Evolutionary conservation across 2,797 vertebrate genomes (phyloP).

Genomic region (Tympanoctomys barrerae): DNA sequence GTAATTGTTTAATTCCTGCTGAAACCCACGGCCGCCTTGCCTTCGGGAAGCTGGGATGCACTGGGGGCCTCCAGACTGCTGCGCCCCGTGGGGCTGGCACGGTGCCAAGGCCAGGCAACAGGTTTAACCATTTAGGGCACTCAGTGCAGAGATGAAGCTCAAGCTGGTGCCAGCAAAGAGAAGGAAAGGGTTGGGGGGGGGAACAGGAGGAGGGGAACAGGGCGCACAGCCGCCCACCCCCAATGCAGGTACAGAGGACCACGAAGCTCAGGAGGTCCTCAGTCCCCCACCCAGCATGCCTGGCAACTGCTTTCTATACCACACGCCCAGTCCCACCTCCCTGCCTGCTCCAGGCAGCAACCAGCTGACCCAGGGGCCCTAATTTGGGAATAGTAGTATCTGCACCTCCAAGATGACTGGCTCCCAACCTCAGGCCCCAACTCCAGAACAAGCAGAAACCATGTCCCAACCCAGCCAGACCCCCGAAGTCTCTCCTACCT

Average conservation of each 20-base stretch:
- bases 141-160: not conserved
- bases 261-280: not conserved
- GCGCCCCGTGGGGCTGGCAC: constrained; percentile 84
- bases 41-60: constrained; percentile 79
- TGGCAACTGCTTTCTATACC: not conserved
- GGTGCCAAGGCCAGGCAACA: constrained; percentile 82
- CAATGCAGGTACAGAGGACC: not conserved
- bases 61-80: constrained; percentile 86
- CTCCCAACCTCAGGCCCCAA: not conserved
- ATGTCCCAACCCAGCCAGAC: not conserved
- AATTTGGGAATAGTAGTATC: too few relatives aligned
- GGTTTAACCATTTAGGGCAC: constrained; percentile 82
- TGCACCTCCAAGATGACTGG: not conserved
- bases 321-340: not conserved
- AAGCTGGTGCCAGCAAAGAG: not conserved
- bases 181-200: not conserved
- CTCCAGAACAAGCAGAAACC: not conserved
- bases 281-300: not conserved
- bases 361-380: not conserved
- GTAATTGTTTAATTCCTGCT: constrained; percentile 92
- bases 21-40: constrained; percentile 88
- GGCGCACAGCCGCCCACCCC: not conserved
- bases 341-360: not conserved
- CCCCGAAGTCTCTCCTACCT: not conserved
- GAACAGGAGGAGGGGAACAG: fast-evolving